A percentile compares a stretch with the other conserved stretches of the same genome.
phyloP scores from a whole-genome alignment of 2,113 vertebrate genomes.

The Dasyprocta punctata region DNA sequence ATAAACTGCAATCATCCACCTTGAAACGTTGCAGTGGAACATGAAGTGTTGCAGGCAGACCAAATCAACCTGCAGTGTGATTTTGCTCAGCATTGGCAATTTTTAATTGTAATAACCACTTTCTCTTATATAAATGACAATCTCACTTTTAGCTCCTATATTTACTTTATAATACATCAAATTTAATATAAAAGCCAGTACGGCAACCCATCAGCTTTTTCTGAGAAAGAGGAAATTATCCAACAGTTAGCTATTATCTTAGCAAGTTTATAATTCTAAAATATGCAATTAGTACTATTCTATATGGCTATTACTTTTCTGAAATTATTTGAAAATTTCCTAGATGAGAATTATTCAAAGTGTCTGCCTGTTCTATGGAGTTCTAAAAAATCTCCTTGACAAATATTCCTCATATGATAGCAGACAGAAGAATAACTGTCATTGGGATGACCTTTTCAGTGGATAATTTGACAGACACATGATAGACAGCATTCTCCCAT shows the following conservation, averaged over 20 bases:
- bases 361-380: background rate
- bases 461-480: slow-evolving; percentile 68
- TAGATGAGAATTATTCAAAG: background rate
- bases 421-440: slow-evolving; percentile 69
- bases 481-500: slow-evolving; percentile 64
- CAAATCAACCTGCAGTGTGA: background rate
- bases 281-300: background rate
- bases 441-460: slow-evolving; percentile 75
- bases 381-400: slow-evolving; percentile 22
- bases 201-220: background rate
- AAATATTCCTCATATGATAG: slow-evolving; percentile 53
- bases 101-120: slow-evolving; percentile 47
- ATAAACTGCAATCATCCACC: background rate
- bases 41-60: background rate
- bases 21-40: background rate
- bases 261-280: slow-evolving; percentile 31
- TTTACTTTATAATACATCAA: slow-evolving; percentile 42
- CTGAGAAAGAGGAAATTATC: background rate
- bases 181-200: slow-evolving; percentile 11
- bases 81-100: slow-evolving; percentile 28
- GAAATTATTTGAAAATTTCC: slow-evolving; percentile 24
- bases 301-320: background rate
- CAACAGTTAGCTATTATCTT: background rate
- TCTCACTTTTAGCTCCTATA: slow-evolving; percentile 12
- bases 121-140: slow-evolving; percentile 60